Percentiles rank a stretch among this genome's conserved stretches.
Conservation (phyloP, 2,113 vertebrate species). For the Sciurus niger region DNA sequence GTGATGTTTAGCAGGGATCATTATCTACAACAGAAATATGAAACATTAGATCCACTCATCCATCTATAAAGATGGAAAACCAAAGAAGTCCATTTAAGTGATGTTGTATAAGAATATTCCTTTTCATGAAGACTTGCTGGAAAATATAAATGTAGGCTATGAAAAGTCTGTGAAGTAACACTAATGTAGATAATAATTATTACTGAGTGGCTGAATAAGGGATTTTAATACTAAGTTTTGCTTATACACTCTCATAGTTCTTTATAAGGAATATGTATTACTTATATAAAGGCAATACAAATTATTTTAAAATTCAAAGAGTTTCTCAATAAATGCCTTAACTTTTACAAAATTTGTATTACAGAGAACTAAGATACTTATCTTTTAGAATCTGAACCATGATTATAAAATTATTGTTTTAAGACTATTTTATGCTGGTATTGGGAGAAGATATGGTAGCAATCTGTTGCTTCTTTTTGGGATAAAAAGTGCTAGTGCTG, state of each 20-base stretch:
- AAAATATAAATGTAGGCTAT: background rate
- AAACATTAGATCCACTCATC: background rate
- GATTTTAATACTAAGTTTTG: constrained; percentile 24
- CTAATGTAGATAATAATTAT: background rate
- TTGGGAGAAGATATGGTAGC: background rate
- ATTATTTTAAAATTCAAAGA: constrained; percentile 47
- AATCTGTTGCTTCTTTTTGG: background rate
- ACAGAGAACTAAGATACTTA: background rate
- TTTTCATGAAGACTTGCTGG: constrained; percentile 6
- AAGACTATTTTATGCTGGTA: background rate
- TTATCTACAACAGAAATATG: background rate
- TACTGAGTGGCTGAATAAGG: background rate
- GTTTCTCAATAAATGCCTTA: constrained; percentile 42
- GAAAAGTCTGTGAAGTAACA: background rate
- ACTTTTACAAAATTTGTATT: constrained; percentile 40
- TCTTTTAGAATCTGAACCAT: background rate
- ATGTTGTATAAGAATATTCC: background rate
- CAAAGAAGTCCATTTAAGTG: background rate
- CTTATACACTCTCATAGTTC: background rate
- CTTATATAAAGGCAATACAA: background rate
- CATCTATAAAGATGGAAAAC: constrained; percentile 18
- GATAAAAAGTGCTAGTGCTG: background rate
- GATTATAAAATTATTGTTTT: constrained; percentile 6
- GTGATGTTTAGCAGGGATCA: background rate
- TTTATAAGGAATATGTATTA: background rate